A percentile compares a stretch with the other conserved stretches of the same genome.
These are phyloP conservation scores for Lobophora halterata DNA, from an alignment of 2,888 invertebrate species.

Conservation along the genomic window DNA sequence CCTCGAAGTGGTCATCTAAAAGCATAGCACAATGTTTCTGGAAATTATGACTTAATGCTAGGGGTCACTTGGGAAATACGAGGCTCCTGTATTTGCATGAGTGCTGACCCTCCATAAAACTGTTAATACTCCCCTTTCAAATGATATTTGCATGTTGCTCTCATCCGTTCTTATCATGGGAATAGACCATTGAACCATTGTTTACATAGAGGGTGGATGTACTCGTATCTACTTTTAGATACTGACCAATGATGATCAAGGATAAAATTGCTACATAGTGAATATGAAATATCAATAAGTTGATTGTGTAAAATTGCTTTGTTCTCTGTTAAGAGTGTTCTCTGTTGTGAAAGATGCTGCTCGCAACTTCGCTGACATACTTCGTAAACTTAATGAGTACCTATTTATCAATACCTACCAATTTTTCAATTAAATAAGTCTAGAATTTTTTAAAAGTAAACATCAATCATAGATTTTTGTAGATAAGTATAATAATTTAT, in stretches of 20 bases:
- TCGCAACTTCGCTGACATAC: no score
- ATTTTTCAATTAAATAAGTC: no score
- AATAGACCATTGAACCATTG: slow-evolving; percentile 44
- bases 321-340: no score
- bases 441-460: no score
- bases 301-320: no score
- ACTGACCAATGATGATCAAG: neutral
- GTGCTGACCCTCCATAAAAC: slow-evolving; percentile 59
- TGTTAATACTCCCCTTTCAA: slow-evolving; percentile 58
- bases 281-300: no score
- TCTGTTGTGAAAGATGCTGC: no score
- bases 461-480: no score
- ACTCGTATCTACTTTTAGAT: slow-evolving; percentile 3
- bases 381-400: no score
- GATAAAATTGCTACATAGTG: no score
- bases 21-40: slow-evolving; percentile 27
- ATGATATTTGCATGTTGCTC: slow-evolving; percentile 76
- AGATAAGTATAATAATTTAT: no score
- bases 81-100: slow-evolving; percentile 60
- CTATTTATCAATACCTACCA: no score
- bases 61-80: slow-evolving; percentile 71
- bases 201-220: slow-evolving; percentile 22
- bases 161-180: slow-evolving; percentile 71
- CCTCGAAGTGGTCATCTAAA: slow-evolving; percentile 25
- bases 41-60: slow-evolving; percentile 57